Evolutionary conservation across 1,140 invertebrate species (phyloP), one percentile per base, ranked within the genome.

Genomic region (Hyphantria cunea): DNA sequence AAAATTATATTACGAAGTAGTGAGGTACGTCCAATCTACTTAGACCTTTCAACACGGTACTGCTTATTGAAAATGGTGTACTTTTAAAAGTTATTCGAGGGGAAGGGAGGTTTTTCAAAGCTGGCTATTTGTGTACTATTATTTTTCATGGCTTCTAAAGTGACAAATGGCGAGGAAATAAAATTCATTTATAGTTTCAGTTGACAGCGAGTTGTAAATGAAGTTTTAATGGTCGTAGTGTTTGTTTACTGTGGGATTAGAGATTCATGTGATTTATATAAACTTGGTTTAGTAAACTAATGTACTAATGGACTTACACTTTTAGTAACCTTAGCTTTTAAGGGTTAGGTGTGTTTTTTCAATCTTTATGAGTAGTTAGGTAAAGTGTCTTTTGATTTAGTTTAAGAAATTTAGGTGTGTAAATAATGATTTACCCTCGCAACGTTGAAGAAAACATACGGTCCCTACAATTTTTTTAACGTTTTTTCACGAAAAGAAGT

Each of bases 161-260:
- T 81, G 80, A 78, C 70, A 74, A 73, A 78, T 76, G 68, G 74
- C 44, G 66, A 65, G 50, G 68, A 72, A 65, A 80, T 79, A 73
- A 81, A 79, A 75, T 78, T 78, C 76, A 78, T 84, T 75, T 82
- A 66, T 69, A 78, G 68, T 66, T 71, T 67, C 55, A 74, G 72
- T 74, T 80, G 77, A 76, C 79, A 82, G 68, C 60, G 48, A 50
- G 47, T 70, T 69, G 73, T 76, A 80, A 84, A 84, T 82, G 74
- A 66, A 55, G 50, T 82, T 84, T 82, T 84, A 80, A 84, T 82
- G 77, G 74, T 34, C 9, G 33, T 51, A 17, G 37, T 64, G 52
- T 71, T 58, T 72, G 64, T 66, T 65, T 63, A 54, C 68, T 66
- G 56, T 64, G 42, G 48, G 45, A 50, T 25, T 48, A 17, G 45